Evolutionary conservation across 2,797 vertebrate genomes (phyloP), one percentile per base, ranked within the genome.

Genomic region (Acomys russatus): DNA sequence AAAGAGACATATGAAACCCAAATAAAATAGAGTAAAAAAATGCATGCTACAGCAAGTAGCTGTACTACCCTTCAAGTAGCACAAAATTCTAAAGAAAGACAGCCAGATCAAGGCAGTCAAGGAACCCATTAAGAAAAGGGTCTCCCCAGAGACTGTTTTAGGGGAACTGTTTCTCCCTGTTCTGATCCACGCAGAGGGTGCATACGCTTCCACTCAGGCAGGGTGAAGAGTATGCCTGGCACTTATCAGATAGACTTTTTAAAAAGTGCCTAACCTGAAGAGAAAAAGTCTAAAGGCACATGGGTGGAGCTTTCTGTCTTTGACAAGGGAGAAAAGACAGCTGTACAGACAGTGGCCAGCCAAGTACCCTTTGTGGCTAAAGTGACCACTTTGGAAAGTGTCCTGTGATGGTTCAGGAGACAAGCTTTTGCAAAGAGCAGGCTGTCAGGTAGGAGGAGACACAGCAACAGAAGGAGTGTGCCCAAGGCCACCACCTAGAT

Each of bases 81-180:
- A 14, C 0, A 44, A 11, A 12, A 8, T 63, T 86, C 82, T 10
- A 49, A 85, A 73, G 77, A 68, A 35, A 17, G 9, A 38, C 0
- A 0, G 25, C 18, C 25, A 15, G 5, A 5, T 28, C 25, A 38
- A 78, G 8, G n/a, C 88, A 56, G 28, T 11, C 82, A 22, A 0
- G 0, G 6, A 7, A 15, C 8, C 54, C 51, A 7, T 0, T 0
- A 1, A 0, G 6, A 9, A n/a, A 1, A 74, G 22, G 35, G 30
- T 9, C 6, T 23, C 3, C 49, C 2, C 10, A 33, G 5, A 61
- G 80, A 28, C 2, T 1, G 1, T 63, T 56, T 30, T 54, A 10
- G 33, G 18, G 14, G 6, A 1, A 1, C 14, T 0, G 0, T 14
- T 49, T 6, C 4, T 56, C 20, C 51, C 8, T 35, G 1, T 5